These are phyloP conservation scores for Colinus virginianus DNA, from an alignment of 2,113 vertebrate genomes.

Conservation along the genomic window DNA sequence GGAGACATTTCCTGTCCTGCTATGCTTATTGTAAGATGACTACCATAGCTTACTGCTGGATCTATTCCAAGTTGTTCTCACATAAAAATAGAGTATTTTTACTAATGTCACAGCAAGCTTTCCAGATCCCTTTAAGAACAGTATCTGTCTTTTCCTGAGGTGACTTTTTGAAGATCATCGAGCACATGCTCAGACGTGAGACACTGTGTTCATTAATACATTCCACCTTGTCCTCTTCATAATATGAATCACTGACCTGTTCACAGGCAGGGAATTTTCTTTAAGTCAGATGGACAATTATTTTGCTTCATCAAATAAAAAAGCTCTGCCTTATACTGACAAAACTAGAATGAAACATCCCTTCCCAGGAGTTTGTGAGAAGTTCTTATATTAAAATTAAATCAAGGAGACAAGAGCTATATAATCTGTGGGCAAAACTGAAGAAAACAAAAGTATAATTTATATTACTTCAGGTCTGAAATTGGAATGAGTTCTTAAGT, in stretches of 20 bases:
- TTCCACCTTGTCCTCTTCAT: slow-evolving; percentile 32
- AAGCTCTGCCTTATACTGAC: background rate
- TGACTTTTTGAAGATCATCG: slow-evolving; percentile 36
- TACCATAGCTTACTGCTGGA: background rate
- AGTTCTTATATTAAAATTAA: background rate
- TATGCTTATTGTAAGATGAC: background rate
- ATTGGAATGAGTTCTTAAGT: background rate
- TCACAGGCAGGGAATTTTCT: slow-evolving; percentile 31
- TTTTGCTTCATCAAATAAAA: slow-evolving; percentile 51
- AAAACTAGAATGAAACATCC: background rate
- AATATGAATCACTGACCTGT: slow-evolving; percentile 33
- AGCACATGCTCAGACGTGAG: background rate
- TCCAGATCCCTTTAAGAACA: slow-evolving; percentile 35
- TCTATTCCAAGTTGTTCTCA: background rate
- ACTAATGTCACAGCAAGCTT: slow-evolving; percentile 45
- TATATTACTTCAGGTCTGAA: background rate
- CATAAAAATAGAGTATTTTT: slow-evolving; percentile 50
- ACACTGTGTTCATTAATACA: slow-evolving; percentile 28
- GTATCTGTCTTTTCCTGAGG: background rate
- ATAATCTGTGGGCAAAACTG: background rate
- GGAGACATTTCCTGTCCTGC: slow-evolving; percentile 19
- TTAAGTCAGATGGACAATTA: slow-evolving; percentile 35
- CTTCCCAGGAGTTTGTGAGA: slow-evolving; percentile 7
- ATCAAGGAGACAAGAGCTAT: background rate
- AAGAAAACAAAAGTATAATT: background rate